phyloP scores from a whole-genome alignment of 2,797 vertebrate species.

The Pseudochirops cupreus region DNA sequence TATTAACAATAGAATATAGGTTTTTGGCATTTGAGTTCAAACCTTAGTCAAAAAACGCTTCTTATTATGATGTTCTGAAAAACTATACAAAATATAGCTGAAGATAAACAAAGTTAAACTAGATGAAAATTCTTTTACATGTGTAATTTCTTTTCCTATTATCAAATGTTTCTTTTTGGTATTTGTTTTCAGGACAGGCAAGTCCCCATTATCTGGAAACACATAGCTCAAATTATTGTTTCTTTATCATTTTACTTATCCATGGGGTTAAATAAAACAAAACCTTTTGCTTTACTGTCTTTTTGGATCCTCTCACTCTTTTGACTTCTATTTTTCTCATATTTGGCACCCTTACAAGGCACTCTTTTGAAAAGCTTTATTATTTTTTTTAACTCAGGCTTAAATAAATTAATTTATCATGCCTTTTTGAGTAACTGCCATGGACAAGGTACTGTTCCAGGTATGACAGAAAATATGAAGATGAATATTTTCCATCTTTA shows the following conservation, averaged over 20 bases:
- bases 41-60: slow-evolving; percentile 19
- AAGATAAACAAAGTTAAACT: background rate
- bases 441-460: background rate
- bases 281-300: background rate
- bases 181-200: background rate
- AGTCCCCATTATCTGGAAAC: slow-evolving; percentile 11
- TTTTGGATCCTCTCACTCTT: background rate
- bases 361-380: background rate
- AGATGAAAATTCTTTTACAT: slow-evolving; percentile 42
- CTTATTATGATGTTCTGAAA: slow-evolving; percentile 2
- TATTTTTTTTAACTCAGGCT: background rate
- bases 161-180: background rate
- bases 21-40: slow-evolving; percentile 58
- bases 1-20: background rate
- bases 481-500: background rate
- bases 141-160: background rate
- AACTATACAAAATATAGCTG: background rate
- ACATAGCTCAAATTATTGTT: slow-evolving; percentile 17
- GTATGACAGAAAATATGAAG: background rate
- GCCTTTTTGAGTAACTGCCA: background rate
- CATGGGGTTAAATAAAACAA: background rate
- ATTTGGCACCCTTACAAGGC: background rate
- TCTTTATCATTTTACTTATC: slow-evolving; percentile 10
- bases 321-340: background rate
- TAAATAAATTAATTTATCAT: background rate